These are phyloP conservation scores for Apaloderma vittatum DNA, from an alignment of 2,113 vertebrate genomes.

Conservation along the genomic window DNA sequence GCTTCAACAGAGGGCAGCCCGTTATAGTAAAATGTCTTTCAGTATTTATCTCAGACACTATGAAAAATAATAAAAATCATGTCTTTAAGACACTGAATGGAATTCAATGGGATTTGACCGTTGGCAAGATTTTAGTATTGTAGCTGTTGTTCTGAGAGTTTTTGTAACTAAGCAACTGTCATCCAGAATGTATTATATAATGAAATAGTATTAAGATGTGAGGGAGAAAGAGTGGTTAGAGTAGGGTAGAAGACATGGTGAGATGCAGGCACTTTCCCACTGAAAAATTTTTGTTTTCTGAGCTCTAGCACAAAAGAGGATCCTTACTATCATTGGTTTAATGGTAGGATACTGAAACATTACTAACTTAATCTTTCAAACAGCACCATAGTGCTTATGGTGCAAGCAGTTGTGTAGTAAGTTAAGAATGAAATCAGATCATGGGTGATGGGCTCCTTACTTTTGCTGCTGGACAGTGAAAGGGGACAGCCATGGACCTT, in stretches of 20 bases:
- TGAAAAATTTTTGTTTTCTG: neutral
- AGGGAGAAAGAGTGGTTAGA: neutral
- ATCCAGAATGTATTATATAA: constrained; percentile 43
- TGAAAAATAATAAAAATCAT: neutral
- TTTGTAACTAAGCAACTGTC: constrained; percentile 71
- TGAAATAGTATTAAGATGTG: constrained; percentile 47
- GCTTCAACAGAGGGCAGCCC: neutral
- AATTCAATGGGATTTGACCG: constrained; percentile 28
- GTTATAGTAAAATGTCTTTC: neutral
- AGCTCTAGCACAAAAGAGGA: neutral
- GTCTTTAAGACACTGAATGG: neutral
- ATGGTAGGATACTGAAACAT: neutral
- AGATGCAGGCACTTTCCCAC: neutral
- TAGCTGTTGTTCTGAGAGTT: constrained; percentile 11
- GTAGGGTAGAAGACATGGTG: neutral
- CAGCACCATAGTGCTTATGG: accelerated
- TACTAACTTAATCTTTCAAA: neutral
- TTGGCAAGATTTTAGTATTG: constrained; percentile 49
- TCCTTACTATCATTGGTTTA: neutral
- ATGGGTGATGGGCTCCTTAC: neutral
- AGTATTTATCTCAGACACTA: neutral
- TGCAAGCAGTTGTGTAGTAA: neutral
- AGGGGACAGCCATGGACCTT: neutral
- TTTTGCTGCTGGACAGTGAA: neutral
- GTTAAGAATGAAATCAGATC: neutral